Conservation (phyloP, 2,113 vertebrate genomes). For the Phyllostomus discolor region DNA sequence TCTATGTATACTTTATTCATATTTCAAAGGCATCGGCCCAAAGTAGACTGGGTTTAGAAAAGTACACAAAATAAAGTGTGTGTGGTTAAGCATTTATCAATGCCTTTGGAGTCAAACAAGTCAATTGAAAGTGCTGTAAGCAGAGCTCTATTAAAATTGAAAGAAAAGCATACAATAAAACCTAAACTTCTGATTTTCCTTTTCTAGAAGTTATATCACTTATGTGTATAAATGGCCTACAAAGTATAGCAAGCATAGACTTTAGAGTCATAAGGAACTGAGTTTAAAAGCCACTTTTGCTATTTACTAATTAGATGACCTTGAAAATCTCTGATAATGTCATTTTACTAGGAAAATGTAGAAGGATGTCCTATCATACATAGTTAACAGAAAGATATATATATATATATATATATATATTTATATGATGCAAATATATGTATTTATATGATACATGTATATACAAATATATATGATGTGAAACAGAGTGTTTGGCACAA, state of each 20-base stretch:
- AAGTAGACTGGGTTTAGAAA: constrained; percentile 15
- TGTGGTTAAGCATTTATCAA: constrained; percentile 45
- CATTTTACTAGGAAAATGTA: background rate
- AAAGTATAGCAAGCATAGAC: background rate
- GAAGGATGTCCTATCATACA: background rate
- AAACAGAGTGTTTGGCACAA: background rate
- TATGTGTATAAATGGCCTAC: background rate
- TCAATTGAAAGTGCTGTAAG: constrained; percentile 14
- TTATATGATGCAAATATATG: background rate
- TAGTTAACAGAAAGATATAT: background rate
- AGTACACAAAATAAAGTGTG: constrained; percentile 56
- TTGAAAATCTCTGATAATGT: background rate
- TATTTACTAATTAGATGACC: background rate
- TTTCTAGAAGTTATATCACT: background rate
- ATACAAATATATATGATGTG: background rate
- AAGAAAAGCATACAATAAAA: constrained; percentile 8
- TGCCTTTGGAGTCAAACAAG: constrained; percentile 43
- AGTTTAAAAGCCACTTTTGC: background rate
- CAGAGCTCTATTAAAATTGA: background rate
- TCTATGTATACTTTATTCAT: constrained; percentile 56
- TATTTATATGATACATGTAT: too few species aligned
- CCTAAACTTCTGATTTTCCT: background rate
- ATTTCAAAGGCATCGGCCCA: constrained; percentile 44
- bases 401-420: background rate
- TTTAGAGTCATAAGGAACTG: background rate